Percentiles rank a stretch among this genome's conserved stretches.
Evolutionary conservation across 2,113 vertebrate genomes (phyloP).

Genomic region (Acrocephalus arundinaceus): DNA sequence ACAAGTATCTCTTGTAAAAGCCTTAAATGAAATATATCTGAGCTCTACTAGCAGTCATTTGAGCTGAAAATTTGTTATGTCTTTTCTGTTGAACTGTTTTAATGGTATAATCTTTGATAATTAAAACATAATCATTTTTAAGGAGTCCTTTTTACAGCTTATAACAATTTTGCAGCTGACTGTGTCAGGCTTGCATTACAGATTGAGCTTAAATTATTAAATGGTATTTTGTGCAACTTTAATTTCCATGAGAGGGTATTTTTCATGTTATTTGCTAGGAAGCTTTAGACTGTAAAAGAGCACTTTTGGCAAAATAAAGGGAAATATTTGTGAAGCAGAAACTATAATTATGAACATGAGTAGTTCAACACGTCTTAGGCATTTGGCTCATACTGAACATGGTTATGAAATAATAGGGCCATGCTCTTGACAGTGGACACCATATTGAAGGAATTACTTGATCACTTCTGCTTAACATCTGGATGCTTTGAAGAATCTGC

Average conservation of each 20-base stretch:
- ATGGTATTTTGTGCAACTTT: neutral
- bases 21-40: constrained; percentile 3
- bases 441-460: neutral
- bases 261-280: constrained; percentile 21
- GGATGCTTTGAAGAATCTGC: neutral
- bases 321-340: constrained; percentile 41
- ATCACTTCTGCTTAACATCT: neutral
- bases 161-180: neutral
- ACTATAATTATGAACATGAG: constrained; percentile 3
- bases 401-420: neutral
- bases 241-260: constrained; percentile 17
- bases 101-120: constrained; percentile 5
- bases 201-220: constrained; percentile 41
- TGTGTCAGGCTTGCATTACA: constrained; percentile 1
- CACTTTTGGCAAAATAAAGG: constrained; percentile 14
- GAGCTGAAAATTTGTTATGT: constrained; percentile 18
- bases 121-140: constrained; percentile 44
- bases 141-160: neutral
- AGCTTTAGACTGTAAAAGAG: constrained; percentile 1
- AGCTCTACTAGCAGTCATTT: neutral
- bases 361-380: constrained; percentile 17
- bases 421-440: neutral
- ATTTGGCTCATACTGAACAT: neutral
- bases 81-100: constrained; percentile 19
- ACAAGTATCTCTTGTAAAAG: neutral